A percentile compares a stretch with the other conserved stretches of the same genome.
Evolutionary conservation across 2,888 invertebrate species (phyloP).

Genomic region (Magallana nippona): DNA sequence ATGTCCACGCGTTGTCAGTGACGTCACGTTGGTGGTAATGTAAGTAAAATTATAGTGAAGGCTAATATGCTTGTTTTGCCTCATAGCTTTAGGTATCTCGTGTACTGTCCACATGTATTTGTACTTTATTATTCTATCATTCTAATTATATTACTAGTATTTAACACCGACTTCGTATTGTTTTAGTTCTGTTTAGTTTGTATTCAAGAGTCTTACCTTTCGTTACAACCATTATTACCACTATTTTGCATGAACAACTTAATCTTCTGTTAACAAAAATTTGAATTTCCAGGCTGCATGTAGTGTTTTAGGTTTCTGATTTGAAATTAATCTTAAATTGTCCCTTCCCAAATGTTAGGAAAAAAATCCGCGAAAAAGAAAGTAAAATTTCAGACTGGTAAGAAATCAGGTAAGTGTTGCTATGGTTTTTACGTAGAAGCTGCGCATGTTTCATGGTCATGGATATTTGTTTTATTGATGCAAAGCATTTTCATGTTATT

Average conservation of each 20-base stretch:
- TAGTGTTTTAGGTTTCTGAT: background rate
- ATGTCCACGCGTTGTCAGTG: background rate
- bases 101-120: background rate
- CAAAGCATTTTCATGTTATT: background rate
- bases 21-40: conserved; percentile 17
- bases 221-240: too few relatives aligned
- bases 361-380: background rate
- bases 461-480: background rate
- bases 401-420: background rate
- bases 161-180: background rate
- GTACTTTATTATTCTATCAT: background rate
- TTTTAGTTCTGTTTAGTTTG: background rate
- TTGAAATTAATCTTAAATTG: background rate
- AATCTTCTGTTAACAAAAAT: background rate
- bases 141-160: background rate
- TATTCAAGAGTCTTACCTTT: background rate
- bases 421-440: background rate
- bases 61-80: conserved; percentile 13
- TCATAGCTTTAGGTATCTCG: conserved; percentile 9
- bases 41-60: background rate
- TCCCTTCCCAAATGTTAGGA: background rate
- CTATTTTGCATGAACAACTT: background rate
- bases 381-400: conserved; percentile 5
- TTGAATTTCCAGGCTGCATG: conserved; percentile 1
- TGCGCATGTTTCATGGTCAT: background rate